phyloP scores from a whole-genome alignment of 1,140 invertebrate genomes.

The Papilio polyxenes region DNA sequence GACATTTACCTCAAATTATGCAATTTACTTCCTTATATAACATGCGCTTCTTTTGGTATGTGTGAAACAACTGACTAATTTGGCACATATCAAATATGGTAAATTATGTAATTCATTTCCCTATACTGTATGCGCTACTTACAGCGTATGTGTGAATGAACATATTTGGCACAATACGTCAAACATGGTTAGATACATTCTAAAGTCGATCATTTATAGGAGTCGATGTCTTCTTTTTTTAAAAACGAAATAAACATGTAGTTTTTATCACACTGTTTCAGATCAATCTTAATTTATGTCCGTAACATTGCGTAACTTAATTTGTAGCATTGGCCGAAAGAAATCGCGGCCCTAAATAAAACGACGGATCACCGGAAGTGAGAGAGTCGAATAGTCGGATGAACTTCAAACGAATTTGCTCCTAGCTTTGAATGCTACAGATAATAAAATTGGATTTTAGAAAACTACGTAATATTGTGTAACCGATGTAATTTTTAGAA shows the following conservation, averaged over 20 bases:
- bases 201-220: background rate
- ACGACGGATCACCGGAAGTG: background rate
- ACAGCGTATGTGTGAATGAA: background rate
- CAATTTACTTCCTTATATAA: constrained; percentile 24
- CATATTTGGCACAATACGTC: background rate
- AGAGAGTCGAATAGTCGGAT: background rate
- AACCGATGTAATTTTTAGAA: too few species aligned
- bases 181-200: background rate
- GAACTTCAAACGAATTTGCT: background rate
- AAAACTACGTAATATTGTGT: background rate
- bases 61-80: background rate
- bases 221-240: background rate
- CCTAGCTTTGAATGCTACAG: background rate
- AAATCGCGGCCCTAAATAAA: background rate
- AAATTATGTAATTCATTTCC: background rate
- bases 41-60: background rate
- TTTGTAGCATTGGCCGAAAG: background rate
- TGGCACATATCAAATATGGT: background rate
- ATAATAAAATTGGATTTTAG: background rate
- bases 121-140: background rate
- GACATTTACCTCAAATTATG: constrained; percentile 22
- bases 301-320: background rate
- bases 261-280: background rate
- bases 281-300: background rate
- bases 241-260: background rate